Conservation (phyloP, 2,797 vertebrate genomes). For the Chaunax sp. region DNA sequence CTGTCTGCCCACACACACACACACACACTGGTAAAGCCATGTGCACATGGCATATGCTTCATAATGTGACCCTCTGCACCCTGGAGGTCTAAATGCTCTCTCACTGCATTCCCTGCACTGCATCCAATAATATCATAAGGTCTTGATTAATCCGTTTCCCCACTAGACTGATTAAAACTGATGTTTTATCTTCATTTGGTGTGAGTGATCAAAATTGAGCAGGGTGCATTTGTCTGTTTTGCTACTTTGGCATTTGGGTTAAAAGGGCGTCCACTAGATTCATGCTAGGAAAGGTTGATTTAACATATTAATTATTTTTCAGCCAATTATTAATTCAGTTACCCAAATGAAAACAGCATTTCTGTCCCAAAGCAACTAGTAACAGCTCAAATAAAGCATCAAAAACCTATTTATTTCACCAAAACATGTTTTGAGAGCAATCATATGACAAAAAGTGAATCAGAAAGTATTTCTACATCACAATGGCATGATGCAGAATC, state of each 20-base stretch:
- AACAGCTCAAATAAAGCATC: background rate
- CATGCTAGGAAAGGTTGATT: background rate
- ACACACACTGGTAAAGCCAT: slow-evolving; percentile 13
- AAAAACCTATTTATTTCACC: background rate
- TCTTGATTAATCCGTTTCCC: slow-evolving; percentile 53
- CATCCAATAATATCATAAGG: slow-evolving; percentile 57
- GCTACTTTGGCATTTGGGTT: slow-evolving; percentile 60
- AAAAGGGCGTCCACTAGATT: slow-evolving; percentile 65
- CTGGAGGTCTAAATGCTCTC: slow-evolving; percentile 52
- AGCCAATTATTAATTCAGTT: slow-evolving; percentile 20
- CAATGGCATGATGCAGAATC: background rate
- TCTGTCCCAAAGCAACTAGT: background rate
- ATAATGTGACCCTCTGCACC: slow-evolving; percentile 57
- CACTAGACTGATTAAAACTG: slow-evolving; percentile 58
- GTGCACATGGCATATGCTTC: slow-evolving; percentile 63
- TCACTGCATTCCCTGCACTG: slow-evolving; percentile 43
- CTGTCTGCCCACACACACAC: slow-evolving; percentile 19
- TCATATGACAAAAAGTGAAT: background rate
- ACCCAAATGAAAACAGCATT: background rate
- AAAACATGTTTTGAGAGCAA: background rate
- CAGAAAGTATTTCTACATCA: background rate
- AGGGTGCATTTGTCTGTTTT: slow-evolving; percentile 32
- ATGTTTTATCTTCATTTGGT: slow-evolving; percentile 44
- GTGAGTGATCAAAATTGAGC: slow-evolving; percentile 51
- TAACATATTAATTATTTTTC: slow-evolving; percentile 8